A percentile compares a stretch with the other conserved stretches of the same genome.
Evolutionary conservation across 2,797 vertebrate species (phyloP).

Genomic region (Helostoma temminkii): DNA sequence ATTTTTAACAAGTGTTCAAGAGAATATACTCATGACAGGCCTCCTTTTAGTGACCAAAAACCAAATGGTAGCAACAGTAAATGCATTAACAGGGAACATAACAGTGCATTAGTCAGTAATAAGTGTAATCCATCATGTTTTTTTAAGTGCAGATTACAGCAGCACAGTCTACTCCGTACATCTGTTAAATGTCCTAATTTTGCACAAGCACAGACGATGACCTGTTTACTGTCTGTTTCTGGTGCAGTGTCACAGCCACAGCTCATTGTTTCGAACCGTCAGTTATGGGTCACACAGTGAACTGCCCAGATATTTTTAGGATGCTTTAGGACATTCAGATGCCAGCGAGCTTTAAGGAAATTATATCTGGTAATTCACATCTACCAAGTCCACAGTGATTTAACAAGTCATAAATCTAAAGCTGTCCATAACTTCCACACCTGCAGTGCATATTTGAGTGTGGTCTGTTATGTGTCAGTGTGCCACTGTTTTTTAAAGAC

Average conservation of each 20-base stretch:
- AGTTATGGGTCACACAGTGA: constrained; percentile 20
- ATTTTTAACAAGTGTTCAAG: background rate
- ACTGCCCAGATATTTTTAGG: background rate
- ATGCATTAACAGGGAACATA: constrained; percentile 46
- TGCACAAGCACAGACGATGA: constrained; percentile 30
- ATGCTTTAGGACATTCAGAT: background rate
- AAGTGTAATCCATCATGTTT: constrained; percentile 44
- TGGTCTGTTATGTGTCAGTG: constrained; percentile 7
- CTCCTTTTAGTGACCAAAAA: constrained; percentile 21
- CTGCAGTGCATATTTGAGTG: constrained; percentile 20
- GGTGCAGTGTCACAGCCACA: constrained; percentile 9
- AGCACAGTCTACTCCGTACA: constrained; percentile 51
- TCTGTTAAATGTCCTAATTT: constrained; percentile 62
- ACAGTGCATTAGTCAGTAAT: constrained; percentile 54
- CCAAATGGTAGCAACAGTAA: constrained; percentile 25
- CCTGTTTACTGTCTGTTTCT: constrained; percentile 17
- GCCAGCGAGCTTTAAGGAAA: constrained; percentile 1
- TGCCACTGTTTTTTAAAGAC: background rate
- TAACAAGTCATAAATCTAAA: constrained; percentile 26
- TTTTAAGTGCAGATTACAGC: constrained; percentile 64
- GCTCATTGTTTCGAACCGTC: constrained; percentile 14
- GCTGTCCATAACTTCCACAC: constrained; percentile 5
- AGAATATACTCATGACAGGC: background rate
- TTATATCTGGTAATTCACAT: constrained; percentile 20
- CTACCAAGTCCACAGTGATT: constrained; percentile 20